phyloP scores from a whole-genome alignment of 1,140 invertebrate genomes.

The Belonocnema kinseyi region DNA sequence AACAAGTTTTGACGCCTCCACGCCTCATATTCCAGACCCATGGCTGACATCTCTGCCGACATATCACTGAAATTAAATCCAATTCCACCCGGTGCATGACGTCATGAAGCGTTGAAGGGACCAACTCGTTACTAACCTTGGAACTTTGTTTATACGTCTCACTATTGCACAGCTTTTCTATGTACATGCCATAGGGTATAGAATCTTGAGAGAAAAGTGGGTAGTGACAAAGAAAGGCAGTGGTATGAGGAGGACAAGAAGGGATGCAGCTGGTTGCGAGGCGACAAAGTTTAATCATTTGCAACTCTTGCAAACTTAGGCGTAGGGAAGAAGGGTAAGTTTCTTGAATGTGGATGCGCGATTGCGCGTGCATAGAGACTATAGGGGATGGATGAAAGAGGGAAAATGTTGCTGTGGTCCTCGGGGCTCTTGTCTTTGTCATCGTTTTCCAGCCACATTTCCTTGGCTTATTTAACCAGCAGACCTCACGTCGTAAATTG shows the following conservation, averaged over 20 bases:
- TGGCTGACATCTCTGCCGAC: slow-evolving; percentile 15
- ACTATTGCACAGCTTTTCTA: background rate
- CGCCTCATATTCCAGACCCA: slow-evolving; percentile 14
- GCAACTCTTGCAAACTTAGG: slow-evolving; percentile 9
- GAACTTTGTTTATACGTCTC: slow-evolving; percentile 21
- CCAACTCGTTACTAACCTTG: slow-evolving; percentile 12
- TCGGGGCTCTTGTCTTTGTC: slow-evolving; percentile 20
- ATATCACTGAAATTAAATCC: slow-evolving; percentile 32
- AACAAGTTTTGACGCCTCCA: slow-evolving; percentile 18
- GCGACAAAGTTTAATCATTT: slow-evolving; percentile 26
- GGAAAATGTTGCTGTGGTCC: slow-evolving; percentile 19
- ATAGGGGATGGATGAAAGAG: background rate
- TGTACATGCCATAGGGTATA: background rate
- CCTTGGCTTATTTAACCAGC: slow-evolving; percentile 16
- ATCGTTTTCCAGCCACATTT: slow-evolving; percentile 9
- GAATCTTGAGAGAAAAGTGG: background rate
- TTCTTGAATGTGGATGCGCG: background rate
- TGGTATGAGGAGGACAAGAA: background rate
- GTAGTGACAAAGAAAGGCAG: background rate
- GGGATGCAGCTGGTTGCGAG: slow-evolving; percentile 15
- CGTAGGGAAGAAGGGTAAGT: slow-evolving; percentile 5
- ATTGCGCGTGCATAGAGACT: background rate
- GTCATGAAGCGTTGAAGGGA: slow-evolving; percentile 5
- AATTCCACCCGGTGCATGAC: slow-evolving; percentile 15
- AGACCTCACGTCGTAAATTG: slow-evolving; percentile 28